phyloP scores from a whole-genome alignment of 2,888 invertebrate genomes.

The Laspeyria flexula region DNA sequence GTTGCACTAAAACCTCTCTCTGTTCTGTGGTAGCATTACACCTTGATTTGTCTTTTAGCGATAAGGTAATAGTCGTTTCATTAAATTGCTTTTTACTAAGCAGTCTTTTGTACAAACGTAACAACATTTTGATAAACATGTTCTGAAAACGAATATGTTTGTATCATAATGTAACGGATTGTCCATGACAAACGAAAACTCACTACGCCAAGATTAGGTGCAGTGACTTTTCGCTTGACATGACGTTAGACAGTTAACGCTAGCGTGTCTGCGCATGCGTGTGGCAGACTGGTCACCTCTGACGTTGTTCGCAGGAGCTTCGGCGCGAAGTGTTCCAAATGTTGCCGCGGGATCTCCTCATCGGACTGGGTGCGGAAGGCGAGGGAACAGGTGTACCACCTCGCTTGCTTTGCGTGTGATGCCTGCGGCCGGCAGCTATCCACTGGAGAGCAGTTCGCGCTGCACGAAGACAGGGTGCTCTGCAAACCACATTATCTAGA shows the following conservation, averaged over 20 bases:
- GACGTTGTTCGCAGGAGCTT: conserved; percentile 90
- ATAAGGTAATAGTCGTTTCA: too few relatives aligned
- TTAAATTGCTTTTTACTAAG: too few relatives aligned
- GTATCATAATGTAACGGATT: neutral
- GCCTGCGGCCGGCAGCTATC: conserved; percentile 96
- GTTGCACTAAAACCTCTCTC: too few relatives aligned
- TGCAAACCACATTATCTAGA: conserved; percentile 99
- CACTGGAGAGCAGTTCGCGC: conserved; percentile 98
- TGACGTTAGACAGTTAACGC: conserved; percentile 7
- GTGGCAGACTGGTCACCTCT: conserved; percentile 28
- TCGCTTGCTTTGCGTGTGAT: conserved; percentile 99
- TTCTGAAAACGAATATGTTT: neutral
- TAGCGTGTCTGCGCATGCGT: conserved; percentile 11
- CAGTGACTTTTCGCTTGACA: neutral
- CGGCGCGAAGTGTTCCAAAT: conserved; percentile 98
- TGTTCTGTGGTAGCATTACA: too few relatives aligned
- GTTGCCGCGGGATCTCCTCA: conserved; percentile 96
- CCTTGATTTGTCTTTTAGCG: too few relatives aligned
- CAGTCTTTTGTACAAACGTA: too few relatives aligned
- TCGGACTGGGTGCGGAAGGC: conserved; percentile 99
- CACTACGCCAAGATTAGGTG: neutral
- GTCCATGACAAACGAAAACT: neutral
- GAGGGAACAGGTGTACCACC: conserved; percentile 97
- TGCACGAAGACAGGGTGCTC: conserved; percentile 96
- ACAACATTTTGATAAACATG: too few relatives aligned